Evolutionary conservation across 2,888 invertebrate species (phyloP).

Genomic region (Andrena fulva): DNA sequence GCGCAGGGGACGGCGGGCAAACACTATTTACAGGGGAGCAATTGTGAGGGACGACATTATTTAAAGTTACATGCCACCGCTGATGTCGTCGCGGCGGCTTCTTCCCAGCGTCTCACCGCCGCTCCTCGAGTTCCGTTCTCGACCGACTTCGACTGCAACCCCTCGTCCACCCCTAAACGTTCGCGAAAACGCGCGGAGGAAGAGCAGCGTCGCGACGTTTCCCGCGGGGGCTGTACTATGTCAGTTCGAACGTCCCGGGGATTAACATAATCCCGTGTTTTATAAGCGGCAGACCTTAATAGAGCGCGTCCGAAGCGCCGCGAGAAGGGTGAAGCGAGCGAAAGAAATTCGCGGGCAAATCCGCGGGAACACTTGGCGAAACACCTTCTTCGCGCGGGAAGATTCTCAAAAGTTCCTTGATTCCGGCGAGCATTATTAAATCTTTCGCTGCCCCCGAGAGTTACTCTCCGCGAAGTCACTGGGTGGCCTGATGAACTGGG

Average conservation of each 20-base stretch:
- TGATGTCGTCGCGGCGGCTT: constrained; percentile 24
- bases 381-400: not conserved
- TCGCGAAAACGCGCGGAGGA: not conserved
- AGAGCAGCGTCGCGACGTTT: constrained; percentile 12
- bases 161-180: not conserved
- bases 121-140: constrained; percentile 33
- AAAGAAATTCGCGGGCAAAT: constrained; percentile 7
- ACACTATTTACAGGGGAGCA: constrained; percentile 59
- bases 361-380: not conserved
- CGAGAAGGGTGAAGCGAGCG: constrained; percentile 6
- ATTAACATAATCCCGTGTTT: constrained; percentile 73
- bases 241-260: constrained; percentile 14
- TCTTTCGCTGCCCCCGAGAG: not conserved
- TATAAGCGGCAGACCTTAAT: constrained; percentile 58
- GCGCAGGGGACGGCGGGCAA: not conserved
- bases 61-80: constrained; percentile 58
- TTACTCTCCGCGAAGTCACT: constrained; percentile 27
- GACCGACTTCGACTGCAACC: constrained; percentile 15
- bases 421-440: constrained; percentile 13
- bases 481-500: too few species aligned
- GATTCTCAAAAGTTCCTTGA: not conserved
- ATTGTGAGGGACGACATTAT: constrained; percentile 63
- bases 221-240: constrained; percentile 10
- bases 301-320: not conserved
- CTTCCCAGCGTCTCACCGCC: constrained; percentile 21